Base-by-base conservation (phyloP, 2,113 vertebrate genomes). In the Heteronetta atricapilla region DNA sequence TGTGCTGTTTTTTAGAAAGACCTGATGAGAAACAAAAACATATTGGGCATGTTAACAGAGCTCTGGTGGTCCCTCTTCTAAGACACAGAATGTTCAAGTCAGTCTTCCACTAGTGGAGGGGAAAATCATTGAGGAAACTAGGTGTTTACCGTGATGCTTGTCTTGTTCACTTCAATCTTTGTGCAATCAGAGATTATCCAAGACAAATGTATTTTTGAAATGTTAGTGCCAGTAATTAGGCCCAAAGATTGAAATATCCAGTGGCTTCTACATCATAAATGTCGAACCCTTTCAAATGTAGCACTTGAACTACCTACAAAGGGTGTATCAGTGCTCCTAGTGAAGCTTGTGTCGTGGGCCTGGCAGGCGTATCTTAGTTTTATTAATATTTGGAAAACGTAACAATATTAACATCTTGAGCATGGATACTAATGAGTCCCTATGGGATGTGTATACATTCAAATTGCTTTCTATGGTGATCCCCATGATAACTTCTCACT, bases 391-490 rank as follows among this genome's bases (percentile, higher is more conserved):
- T 31, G 29, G 40, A 31, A 31, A 38, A 44, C 29, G 63, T 66
- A 44, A 42, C 38, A 66, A 31, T 42, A 66, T 29, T 18, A 16
- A 36, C 34, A n/a, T 12, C 22, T 42, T 3, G 2, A 42, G 86
- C 9, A 68, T 11, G 40, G 75, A 56, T 13, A 33, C 0, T 1
- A 9, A 10, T 2, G 34, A 33, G 29, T 5, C 42, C n/a, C 42
- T 33, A 29, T 10, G 64, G 52, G 56, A 26, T 8, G 16, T 15
- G 7, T 8, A 15, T 34, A 18, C 13, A 12, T 52, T 67, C 22
- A 48, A 75, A 36, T 13, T 90, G 50, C 50, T 88, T 33, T 74
- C 68, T 40, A 29, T 53, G 60, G 1, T 87, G 74, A 29, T 48
- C 29, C 29, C 34, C 5, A 7, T 6, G 20, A 4, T 23, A 82